A percentile compares a stretch with the other conserved stretches of the same genome.
phyloP scores from a whole-genome alignment of 2,797 vertebrate species.

The Cossypha dichroa region DNA sequence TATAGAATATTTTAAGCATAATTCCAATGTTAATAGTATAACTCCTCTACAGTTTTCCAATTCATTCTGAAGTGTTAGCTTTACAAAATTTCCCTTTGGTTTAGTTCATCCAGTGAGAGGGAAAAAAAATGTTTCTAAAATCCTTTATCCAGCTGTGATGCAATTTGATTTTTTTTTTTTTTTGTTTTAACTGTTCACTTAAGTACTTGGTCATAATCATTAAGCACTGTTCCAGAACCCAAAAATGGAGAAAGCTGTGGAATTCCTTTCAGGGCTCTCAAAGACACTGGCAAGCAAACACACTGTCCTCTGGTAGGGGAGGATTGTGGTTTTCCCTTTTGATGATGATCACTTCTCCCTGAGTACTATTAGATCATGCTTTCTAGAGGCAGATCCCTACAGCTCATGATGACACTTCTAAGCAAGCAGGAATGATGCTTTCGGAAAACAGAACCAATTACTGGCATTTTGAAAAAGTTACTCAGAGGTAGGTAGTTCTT shows the following conservation, averaged over 20 bases:
- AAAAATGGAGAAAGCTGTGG: slow-evolving; percentile 32
- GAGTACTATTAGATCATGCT: background rate
- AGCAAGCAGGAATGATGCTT: background rate
- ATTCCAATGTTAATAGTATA: background rate
- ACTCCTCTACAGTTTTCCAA: background rate
- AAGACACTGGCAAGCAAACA: background rate
- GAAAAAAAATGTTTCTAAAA: background rate
- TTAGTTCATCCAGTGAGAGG: background rate
- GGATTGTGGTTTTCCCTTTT: slow-evolving; percentile 21
- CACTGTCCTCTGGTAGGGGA: background rate
- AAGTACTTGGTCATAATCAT: background rate
- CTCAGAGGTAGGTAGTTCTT: slow-evolving; percentile 28
- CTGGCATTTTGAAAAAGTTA: background rate
- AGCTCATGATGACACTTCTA: background rate
- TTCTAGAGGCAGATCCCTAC: background rate
- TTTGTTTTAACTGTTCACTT: slow-evolving; percentile 16
- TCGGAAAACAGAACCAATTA: background rate
- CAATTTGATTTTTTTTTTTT: background rate
- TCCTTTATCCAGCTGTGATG: background rate
- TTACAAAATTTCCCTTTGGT: background rate
- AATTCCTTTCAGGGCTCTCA: slow-evolving; percentile 10
- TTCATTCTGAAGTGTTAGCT: background rate
- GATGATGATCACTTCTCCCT: background rate
- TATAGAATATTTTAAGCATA: background rate
- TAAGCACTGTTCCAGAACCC: slow-evolving; percentile 1